Evolutionary conservation across 2,797 vertebrate genomes (phyloP).

Genomic region (Brachyalestes nurse): DNA sequence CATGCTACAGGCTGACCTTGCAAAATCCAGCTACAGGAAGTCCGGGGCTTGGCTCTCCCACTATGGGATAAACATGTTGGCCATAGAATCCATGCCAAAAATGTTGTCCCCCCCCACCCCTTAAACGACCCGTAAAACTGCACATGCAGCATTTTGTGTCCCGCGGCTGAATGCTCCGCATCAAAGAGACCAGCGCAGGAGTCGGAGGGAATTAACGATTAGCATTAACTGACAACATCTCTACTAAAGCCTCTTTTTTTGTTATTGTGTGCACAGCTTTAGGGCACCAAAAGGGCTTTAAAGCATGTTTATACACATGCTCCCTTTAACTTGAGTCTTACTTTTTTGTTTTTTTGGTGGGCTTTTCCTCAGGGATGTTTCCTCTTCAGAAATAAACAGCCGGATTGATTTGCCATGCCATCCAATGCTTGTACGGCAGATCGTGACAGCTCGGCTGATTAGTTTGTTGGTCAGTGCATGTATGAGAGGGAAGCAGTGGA

Average conservation of each 20-base stretch:
- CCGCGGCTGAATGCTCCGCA: slow-evolving; percentile 36
- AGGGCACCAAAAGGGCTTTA: slow-evolving; percentile 4
- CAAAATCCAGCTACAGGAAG: slow-evolving; percentile 55
- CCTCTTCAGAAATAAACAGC: slow-evolving; percentile 19
- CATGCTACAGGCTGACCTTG: slow-evolving; percentile 61
- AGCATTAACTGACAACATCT: slow-evolving; percentile 23
- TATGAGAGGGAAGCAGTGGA: slow-evolving; percentile 50
- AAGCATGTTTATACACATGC: background rate
- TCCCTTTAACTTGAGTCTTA: background rate
- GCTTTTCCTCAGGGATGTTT: slow-evolving; percentile 19
- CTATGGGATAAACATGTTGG: slow-evolving; percentile 56
- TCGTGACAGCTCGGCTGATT: slow-evolving; percentile 54
- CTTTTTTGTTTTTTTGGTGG: background rate
- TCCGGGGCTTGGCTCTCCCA: slow-evolving; percentile 39
- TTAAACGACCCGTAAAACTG: background rate
- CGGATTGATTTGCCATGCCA: slow-evolving; percentile 42
- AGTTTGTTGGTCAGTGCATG: slow-evolving; percentile 56
- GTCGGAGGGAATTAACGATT: slow-evolving; percentile 13
- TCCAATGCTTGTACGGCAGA: slow-evolving; percentile 19
- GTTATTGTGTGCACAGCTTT: slow-evolving; percentile 6
- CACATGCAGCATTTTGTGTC: slow-evolving; percentile 35
- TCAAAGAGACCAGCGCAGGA: slow-evolving; percentile 24
- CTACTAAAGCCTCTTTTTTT: slow-evolving; percentile 14
- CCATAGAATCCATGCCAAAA: slow-evolving; percentile 52
- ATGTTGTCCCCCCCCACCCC: slow-evolving; percentile 33